These are phyloP conservation scores for Cheilosia vulpina DNA, from an alignment of 2,888 invertebrate genomes.

Conservation along the genomic window DNA sequence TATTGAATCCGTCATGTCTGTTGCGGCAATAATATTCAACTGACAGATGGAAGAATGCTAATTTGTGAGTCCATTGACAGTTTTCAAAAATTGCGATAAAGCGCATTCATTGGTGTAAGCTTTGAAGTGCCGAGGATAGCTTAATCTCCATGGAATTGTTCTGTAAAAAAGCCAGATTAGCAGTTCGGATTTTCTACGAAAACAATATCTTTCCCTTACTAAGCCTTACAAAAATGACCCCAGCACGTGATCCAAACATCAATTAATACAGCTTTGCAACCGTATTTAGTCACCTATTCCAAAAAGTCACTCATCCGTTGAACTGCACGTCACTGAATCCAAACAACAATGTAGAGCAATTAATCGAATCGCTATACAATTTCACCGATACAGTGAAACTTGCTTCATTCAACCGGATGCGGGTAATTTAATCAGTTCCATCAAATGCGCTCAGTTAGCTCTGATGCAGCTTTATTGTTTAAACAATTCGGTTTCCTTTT, in stretches of 20 bases:
- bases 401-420: conserved; percentile 27
- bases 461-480: conserved; percentile 39
- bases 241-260: neutral
- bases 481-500: conserved; percentile 60
- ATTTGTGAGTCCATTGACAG: no score
- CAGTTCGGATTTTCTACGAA: no score
- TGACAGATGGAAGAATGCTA: no score
- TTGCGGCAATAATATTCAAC: no score
- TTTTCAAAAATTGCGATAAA: no score
- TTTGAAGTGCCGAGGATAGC: no score
- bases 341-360: conserved; percentile 7
- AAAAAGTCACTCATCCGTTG: neutral
- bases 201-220: no score
- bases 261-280: neutral
- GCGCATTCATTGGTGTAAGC: no score
- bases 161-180: no score
- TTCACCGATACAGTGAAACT: neutral
- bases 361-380: neutral
- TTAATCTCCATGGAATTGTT: no score
- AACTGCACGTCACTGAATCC: neutral
- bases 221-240: no score
- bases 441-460: conserved; percentile 46
- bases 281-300: neutral
- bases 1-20: no score
- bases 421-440: conserved; percentile 57